Conservation (phyloP, 2,797 vertebrate species). For the Sebastiscus albofasciatus region DNA sequence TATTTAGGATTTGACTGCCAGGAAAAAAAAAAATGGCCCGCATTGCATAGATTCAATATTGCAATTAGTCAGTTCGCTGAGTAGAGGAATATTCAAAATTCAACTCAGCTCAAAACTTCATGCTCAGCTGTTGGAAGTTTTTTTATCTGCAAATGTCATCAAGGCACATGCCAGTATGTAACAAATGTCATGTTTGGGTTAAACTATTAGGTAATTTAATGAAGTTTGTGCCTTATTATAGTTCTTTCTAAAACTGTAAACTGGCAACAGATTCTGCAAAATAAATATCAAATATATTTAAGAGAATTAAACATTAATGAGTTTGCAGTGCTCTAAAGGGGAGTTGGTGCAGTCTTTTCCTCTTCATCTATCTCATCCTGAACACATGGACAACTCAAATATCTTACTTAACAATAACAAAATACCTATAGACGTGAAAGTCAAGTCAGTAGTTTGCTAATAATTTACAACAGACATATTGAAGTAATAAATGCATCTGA, state of each 20-base stretch:
- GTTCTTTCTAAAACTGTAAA: background rate
- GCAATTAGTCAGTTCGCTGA: constrained; percentile 31
- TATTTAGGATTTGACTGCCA: constrained; percentile 57
- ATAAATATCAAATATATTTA: background rate
- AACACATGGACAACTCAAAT: background rate
- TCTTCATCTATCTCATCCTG: background rate
- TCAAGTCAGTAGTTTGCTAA: background rate
- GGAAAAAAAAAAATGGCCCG: constrained; percentile 3
- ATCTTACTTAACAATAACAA: background rate
- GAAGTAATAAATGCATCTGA: background rate
- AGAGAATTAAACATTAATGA: background rate
- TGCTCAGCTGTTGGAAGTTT: background rate
- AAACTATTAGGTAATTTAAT: background rate
- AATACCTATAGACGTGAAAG: background rate
- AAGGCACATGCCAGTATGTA: background rate
- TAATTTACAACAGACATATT: background rate
- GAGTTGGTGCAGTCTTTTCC: background rate
- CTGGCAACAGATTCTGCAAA: background rate
- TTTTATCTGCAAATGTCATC: background rate
- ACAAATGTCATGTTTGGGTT: background rate
- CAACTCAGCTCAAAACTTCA: background rate
- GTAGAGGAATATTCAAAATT: constrained; percentile 10
- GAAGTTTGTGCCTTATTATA: background rate
- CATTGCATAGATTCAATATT: constrained; percentile 27
- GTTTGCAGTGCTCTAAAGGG: background rate